Evolutionary conservation across 2,797 vertebrate genomes (phyloP), one percentile per base, ranked within the genome.

Genomic region (Acanthornis magna): DNA sequence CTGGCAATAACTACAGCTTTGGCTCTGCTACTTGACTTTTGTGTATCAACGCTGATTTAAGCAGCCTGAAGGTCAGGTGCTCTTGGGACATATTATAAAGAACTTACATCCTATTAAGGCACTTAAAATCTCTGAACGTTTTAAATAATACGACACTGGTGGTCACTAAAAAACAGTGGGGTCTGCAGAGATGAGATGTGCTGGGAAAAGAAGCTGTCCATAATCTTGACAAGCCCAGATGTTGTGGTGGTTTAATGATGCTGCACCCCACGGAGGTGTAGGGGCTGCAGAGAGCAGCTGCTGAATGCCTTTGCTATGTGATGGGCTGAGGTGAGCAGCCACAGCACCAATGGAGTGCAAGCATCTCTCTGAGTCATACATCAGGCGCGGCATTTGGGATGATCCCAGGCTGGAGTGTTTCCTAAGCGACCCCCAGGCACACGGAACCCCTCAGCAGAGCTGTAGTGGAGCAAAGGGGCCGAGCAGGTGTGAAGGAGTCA

Each of bases 271-370:
- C 1, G 42, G 34, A 72, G 70, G 20, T 16, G 27, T 6, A 25
- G 32, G 29, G 23, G 65, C 30, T 78, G 47, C 38, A 12, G 16
- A 34, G 36, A 0, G 0, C 2, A 23, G n/a, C 8, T 45, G 36
- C 10, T 26, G 77, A 36, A 23, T 16, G 42, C 11, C 6, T 73
- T 71, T 68, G 27, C 2, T 72, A 9, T 57, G 66, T 14, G 4
- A 23, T 1, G 7, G 13, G 5, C 19, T 7, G 7, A 22, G 36
- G 10, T 11, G 30, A 66, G 51, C 30, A 57, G 62, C 13, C 13
- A 3, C 0, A 0, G n/a, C 20, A 38, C 77, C 50, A 48, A 20
- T 0, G 1, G 7, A 65, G 21, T 2, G 2, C n/a, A 32, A 9
- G 16, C 51, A 14, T n/a, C 13, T 10, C 42, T 62, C 54, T 25